Conservation (phyloP, 2,113 vertebrate genomes). For the Toxotes jaculatrix region DNA sequence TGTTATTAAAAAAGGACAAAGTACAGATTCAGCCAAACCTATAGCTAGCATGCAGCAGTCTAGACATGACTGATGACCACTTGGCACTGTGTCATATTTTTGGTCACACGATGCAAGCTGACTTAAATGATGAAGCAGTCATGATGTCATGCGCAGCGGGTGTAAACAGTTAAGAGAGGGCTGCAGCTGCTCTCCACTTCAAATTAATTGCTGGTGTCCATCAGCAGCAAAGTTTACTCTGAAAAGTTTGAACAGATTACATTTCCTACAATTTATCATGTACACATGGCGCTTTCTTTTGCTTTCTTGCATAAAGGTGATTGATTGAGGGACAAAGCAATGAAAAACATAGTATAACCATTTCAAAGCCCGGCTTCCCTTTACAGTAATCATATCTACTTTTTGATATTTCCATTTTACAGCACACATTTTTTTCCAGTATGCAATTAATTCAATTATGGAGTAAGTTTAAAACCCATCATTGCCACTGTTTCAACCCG, state of each 20-base stretch:
- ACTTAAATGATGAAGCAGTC: conserved; percentile 30
- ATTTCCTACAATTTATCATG: conserved; percentile 18
- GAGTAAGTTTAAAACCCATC: not conserved
- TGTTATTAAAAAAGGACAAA: not conserved
- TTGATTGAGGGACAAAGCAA: not conserved
- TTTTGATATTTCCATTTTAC: not conserved
- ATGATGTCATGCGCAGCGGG: conserved; percentile 42
- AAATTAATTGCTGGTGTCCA: conserved; percentile 31
- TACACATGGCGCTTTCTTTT: conserved; percentile 10
- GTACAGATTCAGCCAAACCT: not conserved
- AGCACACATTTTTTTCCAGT: not conserved
- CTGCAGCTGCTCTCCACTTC: conserved; percentile 41
- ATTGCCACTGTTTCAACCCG: too few species aligned
- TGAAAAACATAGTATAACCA: not conserved
- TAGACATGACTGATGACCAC: not conserved
- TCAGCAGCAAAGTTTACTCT: conserved; percentile 29
- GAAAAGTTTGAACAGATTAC: conserved; percentile 5
- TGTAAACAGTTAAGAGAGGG: conserved; percentile 31
- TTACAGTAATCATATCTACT: not conserved
- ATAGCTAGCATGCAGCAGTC: not conserved
- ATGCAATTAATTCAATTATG: not conserved
- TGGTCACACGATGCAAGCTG: not conserved
- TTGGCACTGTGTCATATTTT: conserved; percentile 27
- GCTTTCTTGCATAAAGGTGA: not conserved
- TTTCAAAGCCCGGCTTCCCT: not conserved